Evolutionary conservation across 2,797 vertebrate species (phyloP), one percentile per base, ranked within the genome.

Genomic region (Labroides dimidiatus): DNA sequence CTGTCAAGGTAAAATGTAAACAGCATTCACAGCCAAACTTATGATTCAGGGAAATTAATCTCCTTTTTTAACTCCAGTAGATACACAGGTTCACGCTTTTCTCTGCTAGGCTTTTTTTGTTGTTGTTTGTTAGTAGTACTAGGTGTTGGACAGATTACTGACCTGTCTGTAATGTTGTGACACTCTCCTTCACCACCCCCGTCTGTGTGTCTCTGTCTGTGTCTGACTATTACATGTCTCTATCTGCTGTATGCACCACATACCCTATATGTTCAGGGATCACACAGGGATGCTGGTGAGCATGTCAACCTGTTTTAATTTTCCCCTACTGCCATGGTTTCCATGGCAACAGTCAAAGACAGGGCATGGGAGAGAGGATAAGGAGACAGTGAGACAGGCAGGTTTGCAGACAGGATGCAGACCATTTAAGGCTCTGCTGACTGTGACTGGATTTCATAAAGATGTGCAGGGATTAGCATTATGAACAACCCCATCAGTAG

Each of bases 271-370:
- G 55, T 24, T 76, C 57, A 61, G 65, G 80, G 62, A 78, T 69
- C 74, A 72, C 61, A 55, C 48, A 58, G 58, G 19, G 57, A 81
- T 77, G 56, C 58, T 57, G 72, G 66, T 37, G 50, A 78, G 50
- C 64, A 59, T 54, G 69, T 64, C 78, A 68, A 14, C 48, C 48
- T 72, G 63, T 41, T 60, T 41, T 56, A 37, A 55, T 71, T 37
- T 43, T 58, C 54, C 61, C 64, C 39, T 39, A 48, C 69, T 63
- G 59, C 69, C 39, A 53, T 55, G 23, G 87, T 85, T 64, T 77
- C 87, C 82, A 89, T 86, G 51, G 80, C 78, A 88, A 86, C 85
- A 87, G 81, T 72, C 67, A 74, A 76, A 82, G 48, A 64, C 57
- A 64, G 42, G 55, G 60, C 62, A 49, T 60, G 49, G 60, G 57